phyloP scores from a whole-genome alignment of 2,797 vertebrate species.

The Poecilia wingei region DNA sequence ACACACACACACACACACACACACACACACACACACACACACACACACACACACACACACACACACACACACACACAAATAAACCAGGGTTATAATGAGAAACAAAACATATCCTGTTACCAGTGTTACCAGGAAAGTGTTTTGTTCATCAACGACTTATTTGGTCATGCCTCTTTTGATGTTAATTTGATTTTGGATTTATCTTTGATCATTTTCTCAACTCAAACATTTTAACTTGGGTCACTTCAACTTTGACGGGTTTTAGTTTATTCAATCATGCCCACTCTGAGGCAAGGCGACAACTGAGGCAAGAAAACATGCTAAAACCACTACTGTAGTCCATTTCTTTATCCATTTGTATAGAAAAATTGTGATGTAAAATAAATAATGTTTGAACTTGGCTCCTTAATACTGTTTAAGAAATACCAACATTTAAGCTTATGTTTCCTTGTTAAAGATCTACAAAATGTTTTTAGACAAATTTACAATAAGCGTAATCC shows the following conservation, averaged over 20 bases:
- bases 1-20: too few species aligned
- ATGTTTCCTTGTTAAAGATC: not conserved
- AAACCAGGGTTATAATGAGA: not conserved
- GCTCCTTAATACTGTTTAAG: not conserved
- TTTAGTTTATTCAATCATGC: not conserved
- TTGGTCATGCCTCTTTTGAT: not conserved
- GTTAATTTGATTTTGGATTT: not conserved
- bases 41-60: not conserved
- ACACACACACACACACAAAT: not conserved
- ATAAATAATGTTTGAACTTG: not conserved
- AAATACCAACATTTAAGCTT: not conserved
- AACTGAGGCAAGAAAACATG: not conserved
- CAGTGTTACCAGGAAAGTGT: not conserved
- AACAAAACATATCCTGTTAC: not conserved
- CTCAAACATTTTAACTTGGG: not conserved
- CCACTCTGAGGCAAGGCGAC: not conserved
- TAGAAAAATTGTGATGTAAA: not conserved
- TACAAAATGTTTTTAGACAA: not conserved
- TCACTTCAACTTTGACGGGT: not conserved
- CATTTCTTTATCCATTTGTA: not conserved
- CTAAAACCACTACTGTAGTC: not conserved
- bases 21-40: not conserved
- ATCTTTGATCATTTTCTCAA: not conserved
- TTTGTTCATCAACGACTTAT: not conserved
- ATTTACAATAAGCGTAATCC: not conserved